These are phyloP conservation scores for Centroberyx gerrardi DNA, from an alignment of 2,797 vertebrate species.

Conservation along the genomic window DNA sequence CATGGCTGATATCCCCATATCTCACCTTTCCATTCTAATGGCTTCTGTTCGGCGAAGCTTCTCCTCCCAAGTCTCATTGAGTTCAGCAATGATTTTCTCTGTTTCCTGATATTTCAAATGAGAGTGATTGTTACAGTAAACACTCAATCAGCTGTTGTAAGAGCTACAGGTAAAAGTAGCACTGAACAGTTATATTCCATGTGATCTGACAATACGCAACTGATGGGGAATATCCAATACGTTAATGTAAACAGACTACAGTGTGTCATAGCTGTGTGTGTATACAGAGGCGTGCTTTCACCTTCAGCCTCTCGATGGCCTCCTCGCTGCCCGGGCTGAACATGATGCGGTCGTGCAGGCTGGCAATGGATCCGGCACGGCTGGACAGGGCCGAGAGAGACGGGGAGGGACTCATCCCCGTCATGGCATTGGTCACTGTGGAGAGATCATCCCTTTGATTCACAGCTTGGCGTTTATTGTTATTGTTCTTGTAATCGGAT, in stretches of 20 bases:
- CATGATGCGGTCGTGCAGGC: constrained; percentile 96
- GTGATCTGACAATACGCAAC: not conserved
- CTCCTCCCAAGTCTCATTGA: constrained; percentile 99
- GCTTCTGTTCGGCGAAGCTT: constrained; percentile 96
- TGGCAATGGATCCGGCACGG: constrained; percentile 94
- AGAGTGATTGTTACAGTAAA: constrained; percentile 1
- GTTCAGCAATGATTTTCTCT: constrained; percentile 98
- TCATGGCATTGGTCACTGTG: constrained; percentile 98
- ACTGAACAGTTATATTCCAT: constrained; percentile 2
- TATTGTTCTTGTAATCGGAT: constrained; percentile 94
- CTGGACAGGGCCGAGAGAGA: constrained; percentile 96
- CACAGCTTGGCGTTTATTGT: constrained; percentile 88
- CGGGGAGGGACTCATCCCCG: constrained; percentile 96
- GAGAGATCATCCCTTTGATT: constrained; percentile 95
- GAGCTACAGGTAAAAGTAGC: not conserved
- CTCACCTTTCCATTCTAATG: constrained; percentile 97
- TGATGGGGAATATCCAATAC: not conserved
- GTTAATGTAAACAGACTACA: not conserved
- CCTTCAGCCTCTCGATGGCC: constrained; percentile 98
- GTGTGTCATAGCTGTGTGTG: not conserved
- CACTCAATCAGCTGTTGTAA: not conserved
- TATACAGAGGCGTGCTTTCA: constrained; percentile 64
- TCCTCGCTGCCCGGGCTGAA: constrained; percentile 97
- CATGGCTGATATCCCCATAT: not conserved
- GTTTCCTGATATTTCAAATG: constrained; percentile 89